Conservation (phyloP, 1,140 invertebrate species). For the Drosophila eugracilis region DNA sequence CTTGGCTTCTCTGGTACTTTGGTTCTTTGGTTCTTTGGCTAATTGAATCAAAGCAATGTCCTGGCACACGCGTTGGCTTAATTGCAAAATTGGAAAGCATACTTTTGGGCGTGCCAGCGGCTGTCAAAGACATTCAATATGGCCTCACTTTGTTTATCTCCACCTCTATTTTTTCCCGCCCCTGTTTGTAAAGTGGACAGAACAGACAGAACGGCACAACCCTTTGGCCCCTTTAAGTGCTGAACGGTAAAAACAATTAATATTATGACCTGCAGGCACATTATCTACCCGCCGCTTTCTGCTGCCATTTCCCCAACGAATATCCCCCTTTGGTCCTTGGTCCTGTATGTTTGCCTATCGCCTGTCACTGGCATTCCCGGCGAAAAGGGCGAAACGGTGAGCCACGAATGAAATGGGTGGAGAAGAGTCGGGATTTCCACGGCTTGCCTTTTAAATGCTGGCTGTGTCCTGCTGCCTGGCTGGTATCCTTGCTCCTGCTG, state of each 20-base stretch:
- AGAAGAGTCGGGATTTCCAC: not conserved
- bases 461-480: constrained; percentile 27
- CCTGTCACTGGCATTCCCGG: constrained; percentile 72
- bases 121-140: constrained; percentile 76
- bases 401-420: not conserved
- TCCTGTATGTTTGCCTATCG: constrained; percentile 66
- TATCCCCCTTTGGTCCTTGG: not conserved
- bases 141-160: constrained; percentile 13
- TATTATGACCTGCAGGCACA: constrained; percentile 80
- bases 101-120: constrained; percentile 60
- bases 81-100: constrained; percentile 76
- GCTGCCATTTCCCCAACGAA: not conserved
- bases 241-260: constrained; percentile 78
- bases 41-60: constrained; percentile 76
- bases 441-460: constrained; percentile 54
- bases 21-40: constrained; percentile 38
- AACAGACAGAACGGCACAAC: constrained; percentile 34
- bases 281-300: constrained; percentile 50
- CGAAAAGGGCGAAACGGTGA: constrained; percentile 31
- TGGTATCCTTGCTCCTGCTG: constrained; percentile 23
- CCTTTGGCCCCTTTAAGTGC: constrained; percentile 59
- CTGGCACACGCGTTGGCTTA: constrained; percentile 60
- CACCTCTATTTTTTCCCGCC: constrained; percentile 1
- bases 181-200: constrained; percentile 32
- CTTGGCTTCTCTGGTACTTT: too few species aligned